Conservation (phyloP, 1,140 invertebrate genomes). For the Maniola jurtina region DNA sequence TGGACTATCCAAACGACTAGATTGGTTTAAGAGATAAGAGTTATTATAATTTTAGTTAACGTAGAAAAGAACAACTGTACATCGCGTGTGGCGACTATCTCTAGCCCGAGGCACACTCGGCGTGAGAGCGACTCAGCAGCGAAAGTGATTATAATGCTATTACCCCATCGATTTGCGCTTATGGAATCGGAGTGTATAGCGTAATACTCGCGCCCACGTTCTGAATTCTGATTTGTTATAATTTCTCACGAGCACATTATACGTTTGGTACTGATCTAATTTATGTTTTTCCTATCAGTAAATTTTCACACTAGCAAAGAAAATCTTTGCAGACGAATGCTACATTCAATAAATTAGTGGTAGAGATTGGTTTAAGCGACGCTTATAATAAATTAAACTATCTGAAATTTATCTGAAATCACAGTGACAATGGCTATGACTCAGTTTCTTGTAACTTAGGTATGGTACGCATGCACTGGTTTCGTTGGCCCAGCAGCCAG, state of each 20-base stretch:
- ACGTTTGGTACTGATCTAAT: slow-evolving; percentile 46
- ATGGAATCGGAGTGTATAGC: slow-evolving; percentile 47
- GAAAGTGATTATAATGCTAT: slow-evolving; percentile 62
- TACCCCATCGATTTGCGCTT: slow-evolving; percentile 65
- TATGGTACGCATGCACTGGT: slow-evolving; percentile 29
- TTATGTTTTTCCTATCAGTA: not conserved
- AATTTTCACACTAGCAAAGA: too few species aligned
- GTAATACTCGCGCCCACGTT: slow-evolving; percentile 66
- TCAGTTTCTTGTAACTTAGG: slow-evolving; percentile 38
- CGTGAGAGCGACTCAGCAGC: slow-evolving; percentile 35
- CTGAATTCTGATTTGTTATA: slow-evolving; percentile 62
- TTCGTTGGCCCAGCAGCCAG: slow-evolving; percentile 50
- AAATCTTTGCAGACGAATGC: too few species aligned
- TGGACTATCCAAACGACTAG: too few species aligned
- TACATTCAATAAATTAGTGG: too few species aligned
- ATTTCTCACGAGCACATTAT: slow-evolving; percentile 62
- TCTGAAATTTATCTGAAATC: slow-evolving; percentile 12
- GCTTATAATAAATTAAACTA: not conserved
- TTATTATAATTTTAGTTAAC: too few species aligned
- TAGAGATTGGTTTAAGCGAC: not conserved
- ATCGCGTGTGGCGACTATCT: not conserved
- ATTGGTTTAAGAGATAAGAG: too few species aligned
- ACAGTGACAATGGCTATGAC: slow-evolving; percentile 53
- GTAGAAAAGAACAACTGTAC: too few species aligned
- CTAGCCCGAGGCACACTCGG: not conserved